Base-by-base conservation (phyloP, 1,140 invertebrate genomes). In the Tetramorium parvispinum region DNA sequence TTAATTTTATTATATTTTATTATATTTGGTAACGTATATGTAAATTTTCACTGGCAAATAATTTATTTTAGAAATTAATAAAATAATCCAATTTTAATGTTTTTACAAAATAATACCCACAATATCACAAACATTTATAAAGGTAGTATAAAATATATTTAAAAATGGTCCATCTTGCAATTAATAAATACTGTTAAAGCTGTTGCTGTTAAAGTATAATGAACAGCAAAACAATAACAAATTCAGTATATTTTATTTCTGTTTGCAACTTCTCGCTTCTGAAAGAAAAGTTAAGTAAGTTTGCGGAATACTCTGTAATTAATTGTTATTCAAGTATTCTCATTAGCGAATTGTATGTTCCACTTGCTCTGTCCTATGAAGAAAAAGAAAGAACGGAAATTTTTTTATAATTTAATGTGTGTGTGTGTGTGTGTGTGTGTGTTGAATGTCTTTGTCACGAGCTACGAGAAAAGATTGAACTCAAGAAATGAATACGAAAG, bases 391-490 rank as follows among this genome's bases (percentile, higher is more conserved):
- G 16, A 77, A 77, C 18, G 43, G 37, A 21, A 21, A 5, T 13
- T 43, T 21, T 49, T 61, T 32, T 37, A 16, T 78, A 65, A 40
- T 51, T 78, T 65, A n/a, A n/a, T n/a, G n/a, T n/a, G n/a, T n/a
- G n/a, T n/a, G n/a, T n/a, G n/a, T n/a, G n/a, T n/a, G n/a, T n/a
- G n/a, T n/a, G n/a, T n/a, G n/a, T n/a, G n/a, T n/a, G n/a, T n/a
- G n/a, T n/a, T n/a, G 32, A 55, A 77, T 11, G 10, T 13, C 40
- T 65, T 65, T 24, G 27, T 78, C 6, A 7, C 27, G 27, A 24
- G 10, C 4, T 24, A 4, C 13, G 7, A 78, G 21, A 18, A 78
- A 78, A n/a, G 10, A 8, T 63, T 40, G 16, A 57, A 43, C 13
- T 76, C n/a, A 13, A 43, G 11, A 0, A 10, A 11, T 57, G 11